These are phyloP conservation scores for Melanostigma gelatinosum DNA, from an alignment of 2,113 vertebrate species.

Conservation along the genomic window DNA sequence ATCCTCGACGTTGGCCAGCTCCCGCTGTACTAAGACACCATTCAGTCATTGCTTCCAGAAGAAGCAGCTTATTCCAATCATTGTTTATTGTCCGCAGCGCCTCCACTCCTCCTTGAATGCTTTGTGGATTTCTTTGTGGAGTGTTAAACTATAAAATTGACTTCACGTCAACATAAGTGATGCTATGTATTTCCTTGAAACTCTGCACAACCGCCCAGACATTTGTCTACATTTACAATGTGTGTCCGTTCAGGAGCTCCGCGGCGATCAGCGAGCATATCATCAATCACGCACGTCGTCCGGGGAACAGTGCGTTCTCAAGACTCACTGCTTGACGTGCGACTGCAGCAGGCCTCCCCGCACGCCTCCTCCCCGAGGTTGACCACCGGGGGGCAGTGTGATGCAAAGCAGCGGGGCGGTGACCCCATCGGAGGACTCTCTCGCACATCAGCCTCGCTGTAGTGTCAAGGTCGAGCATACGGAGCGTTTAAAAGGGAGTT, in stretches of 20 bases:
- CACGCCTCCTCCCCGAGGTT: not conserved
- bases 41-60: conserved; percentile 50
- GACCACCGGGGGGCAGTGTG: conserved; percentile 80
- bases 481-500: conserved; percentile 76
- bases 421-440: conserved; percentile 42
- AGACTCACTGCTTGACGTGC: conserved; percentile 32
- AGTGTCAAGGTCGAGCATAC: conserved; percentile 77
- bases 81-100: conserved; percentile 14
- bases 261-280: not conserved
- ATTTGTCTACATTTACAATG: conserved; percentile 22
- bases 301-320: conserved; percentile 45
- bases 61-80: conserved; percentile 45
- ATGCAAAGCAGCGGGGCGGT: conserved; percentile 51
- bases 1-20: not conserved
- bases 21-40: conserved; percentile 14
- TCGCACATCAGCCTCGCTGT: conserved; percentile 65
- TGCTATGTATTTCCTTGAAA: conserved; percentile 1
- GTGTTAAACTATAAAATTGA: conserved; percentile 10
- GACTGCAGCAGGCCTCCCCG: conserved; percentile 31
- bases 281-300: conserved; percentile 18
- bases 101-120: conserved; percentile 41
- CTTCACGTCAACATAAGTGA: conserved; percentile 14
- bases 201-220: conserved; percentile 7
- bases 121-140: not conserved
- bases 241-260: not conserved